A percentile compares a stretch with the other conserved stretches of the same genome.
Evolutionary conservation across 2,797 vertebrate species (phyloP).

Genomic region (Semotilus atromaculatus): DNA sequence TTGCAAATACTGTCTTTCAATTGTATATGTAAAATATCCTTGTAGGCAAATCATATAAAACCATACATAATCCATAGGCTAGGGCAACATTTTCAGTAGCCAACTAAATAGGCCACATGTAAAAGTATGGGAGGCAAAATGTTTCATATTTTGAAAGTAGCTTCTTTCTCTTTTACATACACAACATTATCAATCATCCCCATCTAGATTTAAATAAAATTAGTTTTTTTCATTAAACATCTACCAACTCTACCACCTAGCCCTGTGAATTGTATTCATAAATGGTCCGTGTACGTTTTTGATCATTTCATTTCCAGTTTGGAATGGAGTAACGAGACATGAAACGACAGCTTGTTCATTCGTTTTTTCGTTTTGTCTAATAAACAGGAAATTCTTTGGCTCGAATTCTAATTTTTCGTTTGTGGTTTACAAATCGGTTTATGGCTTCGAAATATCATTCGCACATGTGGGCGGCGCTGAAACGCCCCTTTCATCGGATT

Average conservation of each 20-base stretch:
- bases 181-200: neutral
- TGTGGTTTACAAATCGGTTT: no score
- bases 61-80: neutral
- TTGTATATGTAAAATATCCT: neutral
- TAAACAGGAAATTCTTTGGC: no score
- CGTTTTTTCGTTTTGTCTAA: no score
- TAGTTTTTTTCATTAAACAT: neutral
- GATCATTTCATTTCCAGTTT: no score
- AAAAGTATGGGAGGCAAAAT: neutral
- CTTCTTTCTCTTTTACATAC: neutral
- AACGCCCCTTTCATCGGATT: no score
- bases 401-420: no score
- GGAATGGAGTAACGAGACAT: no score
- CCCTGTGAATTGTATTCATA: neutral
- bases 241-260: neutral
- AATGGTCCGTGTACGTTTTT: neutral
- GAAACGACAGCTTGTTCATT: no score
- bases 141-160: neutral
- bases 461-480: no score
- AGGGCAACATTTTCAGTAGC: neutral
- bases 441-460: no score
- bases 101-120: neutral
- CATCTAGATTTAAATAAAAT: neutral
- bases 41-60: neutral
- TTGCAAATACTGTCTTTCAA: neutral